Base-by-base conservation (phyloP, 2,888 invertebrate genomes). In the Thyatira batis region DNA sequence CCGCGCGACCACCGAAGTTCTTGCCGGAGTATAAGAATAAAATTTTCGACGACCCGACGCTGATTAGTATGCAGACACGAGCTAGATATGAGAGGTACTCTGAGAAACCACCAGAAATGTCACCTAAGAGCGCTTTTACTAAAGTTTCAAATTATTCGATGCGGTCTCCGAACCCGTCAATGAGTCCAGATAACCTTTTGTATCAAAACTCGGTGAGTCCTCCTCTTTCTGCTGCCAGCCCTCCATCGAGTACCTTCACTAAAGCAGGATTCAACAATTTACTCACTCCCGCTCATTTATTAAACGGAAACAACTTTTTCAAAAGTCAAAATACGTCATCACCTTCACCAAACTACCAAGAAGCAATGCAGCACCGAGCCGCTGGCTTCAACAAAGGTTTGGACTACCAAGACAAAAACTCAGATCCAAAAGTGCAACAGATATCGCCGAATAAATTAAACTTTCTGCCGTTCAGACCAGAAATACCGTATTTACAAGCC, bases 181-280 rank as follows among this genome's bases (percentile, higher is more conserved):
- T 95, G 20, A 96, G 96, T 61, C 96, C 96, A 0, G 96, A 96
- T 69, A 94, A 95, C 66, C 85, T 95, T 48, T 94, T 95, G 59
- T 96, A 96, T 67, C 96, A 96, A 72, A 94, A 94, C 70, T 96
- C 96, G 39, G 93, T 96, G 57, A 97, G 96, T 77, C 96, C 96
- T 1, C 95, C 95, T 0, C 72, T 93, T 4, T 89, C 93, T 13
- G 82, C 93, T 0, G 80, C 92, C 0, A 95, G 94, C 54, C 94
- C 95, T 13, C 94, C 94, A 2, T 84, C 71, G 20, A 87, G 75
- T 57, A 76, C 80, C 0, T 90, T 83, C 49, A 86, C 73, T 53
- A 92, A 92, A 68, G 61, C 76, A 25, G 80, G 76, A 33, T 92
- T 92, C 48, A 92, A 86, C 58, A 87, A 86, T 57, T 61, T 92